Conservation (phyloP, 2,888 invertebrate genomes). For the Dynastes grantii region DNA sequence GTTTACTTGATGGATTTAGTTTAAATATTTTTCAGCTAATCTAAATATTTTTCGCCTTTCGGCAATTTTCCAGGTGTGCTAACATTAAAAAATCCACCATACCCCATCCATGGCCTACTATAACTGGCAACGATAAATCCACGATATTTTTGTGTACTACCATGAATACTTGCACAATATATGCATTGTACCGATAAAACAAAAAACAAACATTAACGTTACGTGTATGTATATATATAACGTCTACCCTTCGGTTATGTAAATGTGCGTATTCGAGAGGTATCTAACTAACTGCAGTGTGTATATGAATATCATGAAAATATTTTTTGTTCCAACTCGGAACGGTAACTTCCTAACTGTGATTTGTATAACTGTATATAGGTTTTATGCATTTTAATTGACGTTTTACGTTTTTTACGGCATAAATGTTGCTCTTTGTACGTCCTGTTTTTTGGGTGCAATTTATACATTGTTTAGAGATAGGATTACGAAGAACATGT, state of each 20-base stretch:
- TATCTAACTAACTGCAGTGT: background rate
- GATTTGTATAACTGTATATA: slow-evolving; percentile 40
- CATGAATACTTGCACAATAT: background rate
- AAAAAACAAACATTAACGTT: background rate
- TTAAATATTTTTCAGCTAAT: too few relatives aligned
- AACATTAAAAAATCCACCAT: too few relatives aligned
- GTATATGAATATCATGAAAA: slow-evolving; percentile 12
- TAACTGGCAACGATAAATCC: background rate
- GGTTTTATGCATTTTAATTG: slow-evolving; percentile 4
- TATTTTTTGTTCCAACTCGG: slow-evolving; percentile 32
- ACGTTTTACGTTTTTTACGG: slow-evolving; percentile 11
- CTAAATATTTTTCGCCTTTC: too few relatives aligned
- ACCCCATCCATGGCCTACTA: too few relatives aligned
- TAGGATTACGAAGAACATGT: slow-evolving; percentile 18
- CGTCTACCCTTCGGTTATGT: slow-evolving; percentile 15
- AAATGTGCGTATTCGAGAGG: slow-evolving; percentile 18
- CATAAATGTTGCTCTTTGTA: slow-evolving; percentile 33
- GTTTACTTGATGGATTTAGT: too few relatives aligned
- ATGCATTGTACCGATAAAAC: background rate
- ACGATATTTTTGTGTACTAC: background rate
- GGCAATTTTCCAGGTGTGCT: too few relatives aligned
- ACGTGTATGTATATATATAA: slow-evolving; percentile 19
- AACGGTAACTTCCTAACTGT: slow-evolving; percentile 44
- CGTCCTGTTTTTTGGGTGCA: slow-evolving; percentile 19
- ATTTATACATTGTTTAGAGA: slow-evolving; percentile 2